Percentiles rank a stretch among this genome's conserved stretches.
phyloP scores from a whole-genome alignment of 2,113 vertebrate species.

The Lepus americanus region DNA sequence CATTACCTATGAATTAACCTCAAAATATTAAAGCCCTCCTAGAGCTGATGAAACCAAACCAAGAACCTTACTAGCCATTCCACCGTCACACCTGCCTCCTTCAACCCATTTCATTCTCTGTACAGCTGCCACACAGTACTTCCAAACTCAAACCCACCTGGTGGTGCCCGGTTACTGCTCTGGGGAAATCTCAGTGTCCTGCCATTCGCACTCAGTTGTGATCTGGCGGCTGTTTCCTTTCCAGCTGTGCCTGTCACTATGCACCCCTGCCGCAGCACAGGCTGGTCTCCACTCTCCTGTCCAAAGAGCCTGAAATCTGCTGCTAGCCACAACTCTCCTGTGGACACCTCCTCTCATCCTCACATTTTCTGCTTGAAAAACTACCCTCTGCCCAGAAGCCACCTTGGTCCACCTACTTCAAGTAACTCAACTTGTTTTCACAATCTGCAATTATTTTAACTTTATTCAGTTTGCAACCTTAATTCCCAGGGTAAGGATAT shows the following conservation, averaged over 20 bases:
- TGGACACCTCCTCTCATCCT: background rate
- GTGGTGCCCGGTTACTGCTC: background rate
- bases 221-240: background rate
- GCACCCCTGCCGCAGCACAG: background rate
- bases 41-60: background rate
- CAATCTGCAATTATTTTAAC: background rate
- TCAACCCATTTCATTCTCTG: background rate
- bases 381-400: background rate
- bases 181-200: background rate
- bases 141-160: background rate
- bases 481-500: background rate
- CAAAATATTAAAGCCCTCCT: background rate
- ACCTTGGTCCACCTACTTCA: background rate
- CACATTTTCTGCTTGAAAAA: background rate
- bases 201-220: background rate
- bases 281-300: background rate
- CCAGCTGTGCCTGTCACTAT: background rate
- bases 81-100: background rate
- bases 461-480: background rate
- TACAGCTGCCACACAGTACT: background rate
- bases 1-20: background rate
- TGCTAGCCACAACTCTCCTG: background rate
- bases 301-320: background rate
- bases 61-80: background rate
- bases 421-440: background rate